Conservation (phyloP, 2,888 invertebrate species). For the Polydrusus tereticollis region DNA sequence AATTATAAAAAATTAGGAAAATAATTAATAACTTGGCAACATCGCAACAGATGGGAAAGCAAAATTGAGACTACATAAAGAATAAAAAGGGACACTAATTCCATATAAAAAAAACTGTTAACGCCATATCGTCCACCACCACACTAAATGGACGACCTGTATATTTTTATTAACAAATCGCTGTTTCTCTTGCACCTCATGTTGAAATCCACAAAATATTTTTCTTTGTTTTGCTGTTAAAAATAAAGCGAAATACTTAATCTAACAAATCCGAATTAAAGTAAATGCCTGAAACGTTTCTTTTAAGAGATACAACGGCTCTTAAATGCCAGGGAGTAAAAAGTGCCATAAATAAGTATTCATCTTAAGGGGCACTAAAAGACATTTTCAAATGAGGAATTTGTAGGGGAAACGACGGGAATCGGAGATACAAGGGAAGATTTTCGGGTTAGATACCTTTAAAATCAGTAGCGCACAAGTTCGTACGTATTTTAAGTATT, state of each 20-base stretch:
- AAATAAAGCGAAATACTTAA: slow-evolving; percentile 35
- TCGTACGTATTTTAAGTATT: too few relatives aligned
- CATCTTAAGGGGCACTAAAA: slow-evolving; percentile 55
- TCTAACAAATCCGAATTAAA: slow-evolving; percentile 40
- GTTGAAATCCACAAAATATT: background rate
- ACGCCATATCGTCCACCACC: too few relatives aligned
- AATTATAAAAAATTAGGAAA: too few relatives aligned
- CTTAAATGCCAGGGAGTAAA: slow-evolving; percentile 45
- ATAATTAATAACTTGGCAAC: too few relatives aligned
- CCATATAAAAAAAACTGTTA: too few relatives aligned
- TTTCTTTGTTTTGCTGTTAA: slow-evolving; percentile 13
- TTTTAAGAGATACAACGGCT: slow-evolving; percentile 44
- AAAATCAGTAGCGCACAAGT: slow-evolving; percentile 8
- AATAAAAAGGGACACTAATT: too few relatives aligned
- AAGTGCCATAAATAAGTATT: slow-evolving; percentile 57
- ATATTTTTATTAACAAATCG: too few relatives aligned
- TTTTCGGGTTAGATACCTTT: slow-evolving; percentile 40
- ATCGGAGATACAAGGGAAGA: background rate
- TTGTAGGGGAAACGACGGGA: slow-evolving; percentile 47
- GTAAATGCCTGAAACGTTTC: slow-evolving; percentile 47
- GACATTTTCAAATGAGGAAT: slow-evolving; percentile 58
- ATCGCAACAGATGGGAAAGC: too few relatives aligned
- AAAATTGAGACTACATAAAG: too few relatives aligned
- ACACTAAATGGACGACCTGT: too few relatives aligned
- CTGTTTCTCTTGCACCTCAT: background rate